Conservation (phyloP, 2,113 vertebrate species). For the Nycticryphes semicollaris region DNA sequence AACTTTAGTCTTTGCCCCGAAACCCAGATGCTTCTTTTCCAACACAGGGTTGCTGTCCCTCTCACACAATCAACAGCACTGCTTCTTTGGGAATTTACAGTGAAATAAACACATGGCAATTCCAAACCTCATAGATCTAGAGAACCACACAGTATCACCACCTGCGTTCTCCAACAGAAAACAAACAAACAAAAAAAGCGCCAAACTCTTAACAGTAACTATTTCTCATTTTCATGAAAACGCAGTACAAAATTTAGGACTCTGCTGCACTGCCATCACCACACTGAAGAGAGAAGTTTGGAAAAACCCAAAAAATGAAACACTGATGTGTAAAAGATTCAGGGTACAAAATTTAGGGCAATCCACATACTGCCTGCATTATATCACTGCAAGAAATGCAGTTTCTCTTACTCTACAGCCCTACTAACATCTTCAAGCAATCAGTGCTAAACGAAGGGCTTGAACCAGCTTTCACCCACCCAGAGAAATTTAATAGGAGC, state of each 20-base stretch:
- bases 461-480: not conserved
- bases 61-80: not conserved
- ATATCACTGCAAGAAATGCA: not conserved
- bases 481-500: not conserved
- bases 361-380: not conserved
- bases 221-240: not conserved
- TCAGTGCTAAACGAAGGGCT: not conserved
- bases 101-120: not conserved
- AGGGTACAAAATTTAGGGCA: not conserved
- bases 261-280: not conserved
- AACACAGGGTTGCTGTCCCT: not conserved
- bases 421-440: not conserved
- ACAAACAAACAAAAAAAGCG: not conserved
- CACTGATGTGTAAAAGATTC: not conserved
- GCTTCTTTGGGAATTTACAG: not conserved
- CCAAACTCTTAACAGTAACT: not conserved
- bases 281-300: not conserved
- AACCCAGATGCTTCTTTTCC: not conserved
- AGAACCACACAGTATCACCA: not conserved
- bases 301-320: not conserved
- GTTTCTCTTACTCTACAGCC: not conserved
- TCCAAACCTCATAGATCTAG: not conserved
- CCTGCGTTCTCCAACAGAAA: not conserved
- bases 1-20: not conserved
- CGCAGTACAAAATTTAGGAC: too few species aligned